Base-by-base conservation (phyloP, 37 sponge, comb jelly and placozoan genomes). In the Bolinopsis microptera region DNA sequence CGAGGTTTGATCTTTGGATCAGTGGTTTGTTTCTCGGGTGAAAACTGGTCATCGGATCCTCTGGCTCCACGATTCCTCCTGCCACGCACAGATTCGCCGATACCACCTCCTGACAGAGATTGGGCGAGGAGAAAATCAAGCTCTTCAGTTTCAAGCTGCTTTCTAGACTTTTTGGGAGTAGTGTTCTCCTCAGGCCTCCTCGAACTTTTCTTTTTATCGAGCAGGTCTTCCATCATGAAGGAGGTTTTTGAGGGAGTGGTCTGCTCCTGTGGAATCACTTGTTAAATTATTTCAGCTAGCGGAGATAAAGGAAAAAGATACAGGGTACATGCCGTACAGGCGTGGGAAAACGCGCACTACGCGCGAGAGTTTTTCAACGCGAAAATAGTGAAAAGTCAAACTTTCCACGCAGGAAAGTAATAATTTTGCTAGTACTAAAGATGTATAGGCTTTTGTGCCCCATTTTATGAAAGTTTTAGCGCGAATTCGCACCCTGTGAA, bases 171-270 rank as follows among this genome's bases (percentile, higher is more conserved):
- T 38, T 86, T 41, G 26, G 90, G 90, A 30, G 18, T 28, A 1
- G 80, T 77, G 27, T 77, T 77, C 5, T 77, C 80, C 9, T 77
- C 80, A 21, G 80, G 36, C 18, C 33, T 77, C 33, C 18, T 32
- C 25, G 90, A 16, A 38, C 38, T 38, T 40, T 86, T 86, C 90
- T 86, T 86, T 30, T 86, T 86, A n/a, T 86, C 90, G 5, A 86
- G 90, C 30, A 86, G 48, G 61, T 86, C 90, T 16, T 86, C 90
- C 90, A 86, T 41, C 90, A 86, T 86, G 61, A 86, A 86, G n/a
- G 90, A 86, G 1, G 80, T 77, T 77, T 77, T 77, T 1, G 80
- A 77, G 37, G 80, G 80, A 77, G 80, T 77, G 8, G 80, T 77
- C 35, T 77, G 80, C 18, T 77, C 80, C 80, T 77, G 80, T 28